Evolutionary conservation across 1,140 invertebrate genomes (phyloP).

Genomic region (Zaprionus africanus): DNA sequence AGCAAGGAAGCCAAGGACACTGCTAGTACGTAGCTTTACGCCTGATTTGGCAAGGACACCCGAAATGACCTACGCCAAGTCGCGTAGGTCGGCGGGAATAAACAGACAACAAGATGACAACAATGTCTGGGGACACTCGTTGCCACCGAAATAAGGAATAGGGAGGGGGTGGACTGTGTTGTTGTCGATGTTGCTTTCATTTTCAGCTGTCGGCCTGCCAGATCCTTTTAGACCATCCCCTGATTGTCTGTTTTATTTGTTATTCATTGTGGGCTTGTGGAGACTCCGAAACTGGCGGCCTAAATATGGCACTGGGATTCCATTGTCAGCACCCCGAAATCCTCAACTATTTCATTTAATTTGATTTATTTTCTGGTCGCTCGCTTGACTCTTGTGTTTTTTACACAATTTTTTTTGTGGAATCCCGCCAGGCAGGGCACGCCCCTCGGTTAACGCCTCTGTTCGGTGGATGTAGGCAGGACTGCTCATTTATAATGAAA

Average conservation of each 20-base stretch:
- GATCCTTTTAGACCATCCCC: slow-evolving; percentile 2
- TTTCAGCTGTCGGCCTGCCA: slow-evolving; percentile 36
- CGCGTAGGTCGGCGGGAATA: slow-evolving; percentile 28
- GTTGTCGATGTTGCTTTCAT: slow-evolving; percentile 44
- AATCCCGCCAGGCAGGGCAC: slow-evolving; percentile 42
- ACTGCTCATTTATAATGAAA: slow-evolving; percentile 70
- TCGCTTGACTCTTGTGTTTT: slow-evolving; percentile 54
- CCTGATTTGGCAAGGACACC: slow-evolving; percentile 51
- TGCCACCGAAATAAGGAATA: not conserved
- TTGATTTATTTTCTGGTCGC: slow-evolving; percentile 75
- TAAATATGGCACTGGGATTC: slow-evolving; percentile 58
- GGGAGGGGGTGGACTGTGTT: slow-evolving; percentile 14
- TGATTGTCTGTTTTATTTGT: slow-evolving; percentile 47
- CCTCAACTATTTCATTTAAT: slow-evolving; percentile 80
- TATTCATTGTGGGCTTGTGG: slow-evolving; percentile 43
- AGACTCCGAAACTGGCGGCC: slow-evolving; percentile 35
- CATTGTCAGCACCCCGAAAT: slow-evolving; percentile 60
- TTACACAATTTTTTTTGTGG: slow-evolving; percentile 36
- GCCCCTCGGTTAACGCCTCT: slow-evolving; percentile 57
- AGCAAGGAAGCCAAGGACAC: slow-evolving; percentile 25
- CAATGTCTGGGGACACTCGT: slow-evolving; percentile 53
- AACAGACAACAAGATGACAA: slow-evolving; percentile 61
- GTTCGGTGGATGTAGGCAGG: slow-evolving; percentile 17
- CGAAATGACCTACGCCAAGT: slow-evolving; percentile 40
- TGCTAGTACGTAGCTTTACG: slow-evolving; percentile 17